Conservation (phyloP, 2,888 invertebrate genomes). For the Aphodius sticticus region DNA sequence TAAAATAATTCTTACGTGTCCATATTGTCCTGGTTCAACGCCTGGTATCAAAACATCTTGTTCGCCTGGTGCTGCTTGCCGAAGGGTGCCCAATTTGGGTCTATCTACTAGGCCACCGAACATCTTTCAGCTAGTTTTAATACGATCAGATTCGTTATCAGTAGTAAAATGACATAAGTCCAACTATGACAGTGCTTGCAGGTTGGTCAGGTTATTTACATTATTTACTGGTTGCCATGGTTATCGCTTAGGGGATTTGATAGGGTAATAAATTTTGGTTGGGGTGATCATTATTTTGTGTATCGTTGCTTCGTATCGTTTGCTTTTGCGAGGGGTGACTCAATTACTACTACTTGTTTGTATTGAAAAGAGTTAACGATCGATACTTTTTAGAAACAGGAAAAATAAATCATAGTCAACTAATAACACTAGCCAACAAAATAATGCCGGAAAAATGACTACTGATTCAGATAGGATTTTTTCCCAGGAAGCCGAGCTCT, state of each 20-base stretch:
- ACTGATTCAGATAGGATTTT: no score
- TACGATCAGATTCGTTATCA: not conserved
- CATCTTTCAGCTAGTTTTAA: slow-evolving; percentile 37
- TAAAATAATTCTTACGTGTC: slow-evolving; percentile 46
- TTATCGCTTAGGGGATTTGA: not conserved
- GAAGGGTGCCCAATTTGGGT: slow-evolving; percentile 34
- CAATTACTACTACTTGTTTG: not conserved
- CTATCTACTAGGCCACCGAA: slow-evolving; percentile 43
- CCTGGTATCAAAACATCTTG: slow-evolving; percentile 46
- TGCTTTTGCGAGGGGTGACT: not conserved
- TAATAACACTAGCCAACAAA: no score
- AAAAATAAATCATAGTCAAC: not conserved
- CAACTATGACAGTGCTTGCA: slow-evolving; percentile 5
- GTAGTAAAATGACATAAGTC: slow-evolving; percentile 14
- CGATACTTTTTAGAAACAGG: not conserved
- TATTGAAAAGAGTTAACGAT: not conserved
- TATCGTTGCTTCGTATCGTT: not conserved
- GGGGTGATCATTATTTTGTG: not conserved
- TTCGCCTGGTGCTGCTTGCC: slow-evolving; percentile 35
- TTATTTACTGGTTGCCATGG: not conserved
- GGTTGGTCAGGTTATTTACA: slow-evolving; percentile 5
- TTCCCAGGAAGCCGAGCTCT: no score
- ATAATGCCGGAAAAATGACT: no score
- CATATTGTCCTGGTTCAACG: slow-evolving; percentile 43
- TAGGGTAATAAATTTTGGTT: not conserved